phyloP scores from a whole-genome alignment of 2,797 vertebrate species.

The Delichon dasypus region DNA sequence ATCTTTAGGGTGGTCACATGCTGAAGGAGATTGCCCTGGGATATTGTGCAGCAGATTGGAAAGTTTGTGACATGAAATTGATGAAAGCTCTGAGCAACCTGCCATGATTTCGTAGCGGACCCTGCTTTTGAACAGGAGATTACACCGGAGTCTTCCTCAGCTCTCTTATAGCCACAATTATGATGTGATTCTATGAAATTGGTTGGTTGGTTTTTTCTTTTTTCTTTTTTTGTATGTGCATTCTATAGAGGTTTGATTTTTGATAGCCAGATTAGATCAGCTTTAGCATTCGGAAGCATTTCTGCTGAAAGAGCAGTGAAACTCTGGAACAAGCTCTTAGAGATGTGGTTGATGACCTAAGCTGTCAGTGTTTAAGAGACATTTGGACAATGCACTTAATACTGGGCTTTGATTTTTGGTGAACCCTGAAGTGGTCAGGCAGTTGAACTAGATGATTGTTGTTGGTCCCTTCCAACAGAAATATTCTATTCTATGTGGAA shows the following conservation, averaged over 20 bases:
- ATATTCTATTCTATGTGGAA: background rate
- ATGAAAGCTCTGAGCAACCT: background rate
- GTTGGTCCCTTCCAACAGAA: background rate
- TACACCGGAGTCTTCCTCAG: background rate
- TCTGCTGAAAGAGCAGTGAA: background rate
- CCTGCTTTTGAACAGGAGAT: background rate
- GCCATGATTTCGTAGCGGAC: background rate
- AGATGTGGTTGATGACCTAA: background rate
- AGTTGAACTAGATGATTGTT: background rate
- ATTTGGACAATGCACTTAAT: background rate
- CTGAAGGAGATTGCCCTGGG: background rate
- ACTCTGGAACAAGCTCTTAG: background rate
- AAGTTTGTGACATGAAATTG: background rate
- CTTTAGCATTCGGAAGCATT: background rate
- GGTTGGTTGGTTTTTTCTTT: accelerated
- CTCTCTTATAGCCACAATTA: background rate
- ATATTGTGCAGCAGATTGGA: background rate
- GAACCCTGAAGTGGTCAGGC: background rate
- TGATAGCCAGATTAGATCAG: background rate
- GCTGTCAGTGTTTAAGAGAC: background rate
- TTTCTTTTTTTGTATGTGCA: background rate
- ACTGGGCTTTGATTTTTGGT: background rate
- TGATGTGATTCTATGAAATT: background rate
- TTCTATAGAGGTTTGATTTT: background rate
- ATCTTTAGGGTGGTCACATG: background rate